A percentile compares a stretch with the other conserved stretches of the same genome.
phyloP scores from a whole-genome alignment of 2,888 invertebrate genomes.

The Chironomus tentans region DNA sequence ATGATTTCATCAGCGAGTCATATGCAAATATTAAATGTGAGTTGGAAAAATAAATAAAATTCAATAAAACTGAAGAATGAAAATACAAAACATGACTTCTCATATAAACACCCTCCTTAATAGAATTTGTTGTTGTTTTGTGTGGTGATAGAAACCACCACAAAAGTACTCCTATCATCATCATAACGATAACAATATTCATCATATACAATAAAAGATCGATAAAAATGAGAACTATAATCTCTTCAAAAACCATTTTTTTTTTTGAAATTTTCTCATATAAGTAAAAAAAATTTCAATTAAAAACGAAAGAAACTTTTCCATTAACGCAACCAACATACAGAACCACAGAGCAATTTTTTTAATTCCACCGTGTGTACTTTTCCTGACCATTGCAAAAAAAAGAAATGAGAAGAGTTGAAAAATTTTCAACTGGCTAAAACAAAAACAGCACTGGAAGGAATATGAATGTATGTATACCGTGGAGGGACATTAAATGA shows the following conservation, averaged over 20 bases:
- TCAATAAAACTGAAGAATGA: background rate
- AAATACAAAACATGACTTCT: background rate
- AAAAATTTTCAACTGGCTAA: background rate
- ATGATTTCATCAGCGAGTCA: background rate
- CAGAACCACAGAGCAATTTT: background rate
- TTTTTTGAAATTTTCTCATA: background rate
- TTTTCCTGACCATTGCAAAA: conserved; percentile 12
- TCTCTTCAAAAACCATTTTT: background rate
- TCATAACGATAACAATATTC: background rate
- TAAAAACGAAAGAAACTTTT: background rate
- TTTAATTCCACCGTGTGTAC: conserved; percentile 24
- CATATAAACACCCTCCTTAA: too few relatives aligned
- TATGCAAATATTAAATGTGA: background rate
- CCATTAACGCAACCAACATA: background rate
- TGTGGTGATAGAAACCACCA: background rate
- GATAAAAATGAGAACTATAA: background rate
- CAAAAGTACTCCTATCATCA: background rate
- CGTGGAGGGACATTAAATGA: conserved; percentile 21
- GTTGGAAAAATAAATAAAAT: conserved; percentile 2
- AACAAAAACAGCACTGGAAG: conserved; percentile 19
- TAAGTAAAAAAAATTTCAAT: background rate
- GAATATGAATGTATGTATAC: conserved; percentile 12
- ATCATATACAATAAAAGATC: background rate
- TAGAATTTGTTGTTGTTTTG: background rate
- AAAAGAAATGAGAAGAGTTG: background rate